Evolutionary conservation across 2,888 invertebrate species (phyloP).

Genomic region (Oxytorus armatus): DNA sequence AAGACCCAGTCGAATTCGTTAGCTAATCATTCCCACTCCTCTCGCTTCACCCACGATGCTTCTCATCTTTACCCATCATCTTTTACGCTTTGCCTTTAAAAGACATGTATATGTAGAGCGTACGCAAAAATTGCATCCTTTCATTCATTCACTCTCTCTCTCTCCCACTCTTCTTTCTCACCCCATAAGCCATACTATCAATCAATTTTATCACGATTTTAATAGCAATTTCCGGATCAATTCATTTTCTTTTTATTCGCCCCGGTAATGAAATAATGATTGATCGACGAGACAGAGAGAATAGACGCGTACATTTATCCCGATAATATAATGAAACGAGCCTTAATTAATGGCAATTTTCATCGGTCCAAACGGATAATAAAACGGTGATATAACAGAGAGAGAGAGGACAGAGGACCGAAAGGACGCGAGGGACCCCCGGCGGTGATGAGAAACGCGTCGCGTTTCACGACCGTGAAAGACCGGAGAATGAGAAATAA

Average conservation of each 20-base stretch:
- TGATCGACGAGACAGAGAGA: conserved; percentile 59
- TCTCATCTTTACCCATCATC: conserved; percentile 25
- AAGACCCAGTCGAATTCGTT: conserved; percentile 71
- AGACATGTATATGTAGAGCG: neutral
- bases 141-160: conserved; percentile 28
- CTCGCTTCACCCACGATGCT: neutral
- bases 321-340: conserved; percentile 62
- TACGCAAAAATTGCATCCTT: conserved; percentile 31
- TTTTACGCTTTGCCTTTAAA: conserved; percentile 6
- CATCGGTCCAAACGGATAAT: conserved; percentile 53
- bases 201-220: conserved; percentile 52
- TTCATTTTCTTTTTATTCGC: conserved; percentile 51
- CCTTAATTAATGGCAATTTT: conserved; percentile 66
- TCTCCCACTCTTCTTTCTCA: neutral
- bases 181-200: conserved; percentile 12
- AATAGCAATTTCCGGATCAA: conserved; percentile 54
- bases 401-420: conserved; percentile 4
- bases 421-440: conserved; percentile 31
- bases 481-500: conserved; percentile 25
- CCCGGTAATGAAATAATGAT: conserved; percentile 58
- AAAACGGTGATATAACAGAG: conserved; percentile 47
- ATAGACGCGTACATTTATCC: conserved; percentile 50
- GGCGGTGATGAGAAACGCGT: conserved; percentile 56
- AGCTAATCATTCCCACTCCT: conserved; percentile 65
- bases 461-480: conserved; percentile 54